These are phyloP conservation scores for Neotoma lepida DNA, from an alignment of 2,113 vertebrate species.

Conservation along the genomic window DNA sequence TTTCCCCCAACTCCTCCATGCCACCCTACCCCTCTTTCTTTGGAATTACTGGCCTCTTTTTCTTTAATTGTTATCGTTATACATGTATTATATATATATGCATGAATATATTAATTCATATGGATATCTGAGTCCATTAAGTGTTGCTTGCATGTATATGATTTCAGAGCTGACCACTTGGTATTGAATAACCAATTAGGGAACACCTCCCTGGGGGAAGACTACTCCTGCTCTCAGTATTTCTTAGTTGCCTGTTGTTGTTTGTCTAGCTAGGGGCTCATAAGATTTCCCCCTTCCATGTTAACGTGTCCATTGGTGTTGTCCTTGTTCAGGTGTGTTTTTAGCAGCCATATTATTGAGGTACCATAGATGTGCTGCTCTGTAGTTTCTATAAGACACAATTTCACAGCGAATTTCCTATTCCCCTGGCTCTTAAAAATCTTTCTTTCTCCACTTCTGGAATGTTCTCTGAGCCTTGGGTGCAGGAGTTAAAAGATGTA, in stretches of 20 bases:
- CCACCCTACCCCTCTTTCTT: not conserved
- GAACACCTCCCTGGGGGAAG: too few relatives aligned
- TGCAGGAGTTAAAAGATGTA: not conserved
- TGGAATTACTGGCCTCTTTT: not conserved
- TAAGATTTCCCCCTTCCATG: not conserved
- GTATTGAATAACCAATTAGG: not conserved
- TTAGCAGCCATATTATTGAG: not conserved
- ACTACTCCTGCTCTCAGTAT: not conserved
- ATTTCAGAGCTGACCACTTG: not conserved
- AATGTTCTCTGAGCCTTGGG: not conserved
- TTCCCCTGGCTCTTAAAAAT: not conserved
- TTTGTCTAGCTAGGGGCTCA: not conserved
- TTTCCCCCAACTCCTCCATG: not conserved
- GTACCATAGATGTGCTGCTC: not conserved
- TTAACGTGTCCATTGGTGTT: not conserved
- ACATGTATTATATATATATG: not conserved
- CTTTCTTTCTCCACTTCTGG: not conserved
- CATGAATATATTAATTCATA: too few relatives aligned
- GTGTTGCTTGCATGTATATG: not conserved
- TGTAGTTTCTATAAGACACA: not conserved
- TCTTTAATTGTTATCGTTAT: not conserved
- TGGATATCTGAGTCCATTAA: not conserved
- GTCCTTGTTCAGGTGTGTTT: not conserved
- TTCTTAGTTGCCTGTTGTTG: not conserved
- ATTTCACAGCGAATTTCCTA: not conserved